Evolutionary conservation across 2,797 vertebrate genomes (phyloP).

Genomic region (Darevskia mixta): DNA sequence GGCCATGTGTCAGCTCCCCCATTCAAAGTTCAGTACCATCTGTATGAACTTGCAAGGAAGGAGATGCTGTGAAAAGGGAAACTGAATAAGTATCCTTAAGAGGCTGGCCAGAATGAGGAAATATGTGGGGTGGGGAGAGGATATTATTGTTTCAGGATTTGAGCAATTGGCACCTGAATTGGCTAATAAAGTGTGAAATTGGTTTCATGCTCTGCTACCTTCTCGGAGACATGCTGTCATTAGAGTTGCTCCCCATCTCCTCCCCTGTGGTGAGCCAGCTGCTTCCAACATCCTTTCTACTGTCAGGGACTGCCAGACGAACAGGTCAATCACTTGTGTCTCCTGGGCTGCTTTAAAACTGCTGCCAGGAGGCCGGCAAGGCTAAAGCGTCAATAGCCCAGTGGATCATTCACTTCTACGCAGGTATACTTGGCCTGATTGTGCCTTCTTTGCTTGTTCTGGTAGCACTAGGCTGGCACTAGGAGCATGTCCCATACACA

Average conservation of each 20-base stretch:
- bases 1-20: neutral
- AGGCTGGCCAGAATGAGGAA: slow-evolving; percentile 2
- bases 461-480: neutral
- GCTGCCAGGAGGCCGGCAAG: neutral
- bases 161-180: slow-evolving; percentile 71
- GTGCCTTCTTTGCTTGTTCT: neutral
- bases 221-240: slow-evolving; percentile 63
- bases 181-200: slow-evolving; percentile 84
- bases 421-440: neutral
- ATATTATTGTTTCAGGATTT: slow-evolving; percentile 54
- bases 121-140: slow-evolving; percentile 20
- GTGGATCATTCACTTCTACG: neutral
- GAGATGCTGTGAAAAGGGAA: neutral
- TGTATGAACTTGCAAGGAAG: no score
- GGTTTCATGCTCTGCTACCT: slow-evolving; percentile 75
- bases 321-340: slow-evolving; percentile 40
- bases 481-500: neutral
- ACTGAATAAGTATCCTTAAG: neutral
- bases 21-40: neutral
- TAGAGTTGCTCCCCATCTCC: slow-evolving; percentile 7
- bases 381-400: neutral
- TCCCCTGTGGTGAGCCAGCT: slow-evolving; percentile 34
- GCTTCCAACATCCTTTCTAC: slow-evolving; percentile 47
- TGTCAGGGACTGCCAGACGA: slow-evolving; percentile 53
- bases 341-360: slow-evolving; percentile 45